phyloP scores from a whole-genome alignment of 2,113 vertebrate species.

The Xiphias gladius region DNA sequence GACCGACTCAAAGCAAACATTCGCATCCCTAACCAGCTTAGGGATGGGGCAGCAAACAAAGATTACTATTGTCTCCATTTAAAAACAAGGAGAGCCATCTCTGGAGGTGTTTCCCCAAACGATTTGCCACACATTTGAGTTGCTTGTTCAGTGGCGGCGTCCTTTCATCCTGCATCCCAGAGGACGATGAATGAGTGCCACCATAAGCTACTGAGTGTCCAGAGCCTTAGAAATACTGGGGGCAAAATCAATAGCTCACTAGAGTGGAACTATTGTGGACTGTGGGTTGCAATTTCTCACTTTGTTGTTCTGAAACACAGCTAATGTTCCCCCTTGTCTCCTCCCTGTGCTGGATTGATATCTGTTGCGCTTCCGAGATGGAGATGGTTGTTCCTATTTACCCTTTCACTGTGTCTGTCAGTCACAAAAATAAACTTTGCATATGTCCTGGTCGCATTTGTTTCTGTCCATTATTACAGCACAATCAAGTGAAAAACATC shows the following conservation, averaged over 20 bases:
- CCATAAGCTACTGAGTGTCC: constrained; percentile 63
- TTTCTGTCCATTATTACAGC: neutral
- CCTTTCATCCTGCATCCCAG: constrained; percentile 69
- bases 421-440: constrained; percentile 30
- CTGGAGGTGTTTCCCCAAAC: constrained; percentile 69
- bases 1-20: constrained; percentile 50
- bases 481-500: neutral
- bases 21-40: constrained; percentile 54
- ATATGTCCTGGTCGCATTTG: neutral
- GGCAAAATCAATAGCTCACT: constrained; percentile 83
- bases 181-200: constrained; percentile 73
- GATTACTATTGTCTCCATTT: constrained; percentile 76
- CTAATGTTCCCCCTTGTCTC: constrained; percentile 72
- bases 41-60: constrained; percentile 57
- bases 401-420: constrained; percentile 30
- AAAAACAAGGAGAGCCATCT: constrained; percentile 69
- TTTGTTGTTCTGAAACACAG: constrained; percentile 83
- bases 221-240: constrained; percentile 47
- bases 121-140: constrained; percentile 68
- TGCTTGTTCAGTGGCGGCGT: constrained; percentile 64
- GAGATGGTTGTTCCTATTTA: constrained; percentile 27
- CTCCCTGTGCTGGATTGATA: constrained; percentile 71
- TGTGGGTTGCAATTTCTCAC: constrained; percentile 79
- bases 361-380: constrained; percentile 69
- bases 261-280: constrained; percentile 79